These are phyloP conservation scores for Eurytoma californica DNA, from an alignment of 2,888 invertebrate genomes.

Conservation along the genomic window DNA sequence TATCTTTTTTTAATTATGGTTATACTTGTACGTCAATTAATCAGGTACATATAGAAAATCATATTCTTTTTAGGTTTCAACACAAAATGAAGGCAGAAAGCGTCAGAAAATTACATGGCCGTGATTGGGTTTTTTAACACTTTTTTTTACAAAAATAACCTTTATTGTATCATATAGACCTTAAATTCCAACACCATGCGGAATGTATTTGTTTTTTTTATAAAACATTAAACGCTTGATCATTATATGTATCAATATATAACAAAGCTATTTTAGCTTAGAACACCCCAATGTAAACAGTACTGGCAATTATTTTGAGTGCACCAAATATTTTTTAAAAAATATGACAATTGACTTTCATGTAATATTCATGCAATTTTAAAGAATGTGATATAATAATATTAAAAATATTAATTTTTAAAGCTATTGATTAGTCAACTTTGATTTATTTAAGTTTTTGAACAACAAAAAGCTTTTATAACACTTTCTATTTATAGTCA, in stretches of 20 bases:
- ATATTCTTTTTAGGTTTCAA: conserved; percentile 56
- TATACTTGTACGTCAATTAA: conserved; percentile 23
- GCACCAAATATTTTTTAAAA: conserved; percentile 26
- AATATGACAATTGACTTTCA: background rate
- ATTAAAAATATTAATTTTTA: too few relatives aligned
- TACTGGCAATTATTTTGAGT: conserved; percentile 15
- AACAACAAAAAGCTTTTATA: too few relatives aligned
- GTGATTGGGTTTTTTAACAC: conserved; percentile 45
- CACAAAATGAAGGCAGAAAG: conserved; percentile 56
- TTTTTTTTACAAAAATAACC: conserved; percentile 45
- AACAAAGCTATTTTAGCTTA: conserved; percentile 31
- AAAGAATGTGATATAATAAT: too few relatives aligned
- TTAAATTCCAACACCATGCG: conserved; percentile 39
- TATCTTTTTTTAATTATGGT: conserved; percentile 22
- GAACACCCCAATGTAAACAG: conserved; percentile 17
- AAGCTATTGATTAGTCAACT: too few relatives aligned
- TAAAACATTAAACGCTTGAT: conserved; percentile 40
- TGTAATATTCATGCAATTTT: too few relatives aligned
- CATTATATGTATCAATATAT: conserved; percentile 16
- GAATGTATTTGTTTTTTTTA: conserved; percentile 42
- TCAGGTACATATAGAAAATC: conserved; percentile 35
- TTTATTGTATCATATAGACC: conserved; percentile 32
- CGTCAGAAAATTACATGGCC: conserved; percentile 65
- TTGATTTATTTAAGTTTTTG: too few relatives aligned
- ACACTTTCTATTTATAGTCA: too few relatives aligned